Evolutionary conservation across 2,113 vertebrate genomes (phyloP), one percentile per base, ranked within the genome.

Genomic region (Collichthys lucidus): DNA sequence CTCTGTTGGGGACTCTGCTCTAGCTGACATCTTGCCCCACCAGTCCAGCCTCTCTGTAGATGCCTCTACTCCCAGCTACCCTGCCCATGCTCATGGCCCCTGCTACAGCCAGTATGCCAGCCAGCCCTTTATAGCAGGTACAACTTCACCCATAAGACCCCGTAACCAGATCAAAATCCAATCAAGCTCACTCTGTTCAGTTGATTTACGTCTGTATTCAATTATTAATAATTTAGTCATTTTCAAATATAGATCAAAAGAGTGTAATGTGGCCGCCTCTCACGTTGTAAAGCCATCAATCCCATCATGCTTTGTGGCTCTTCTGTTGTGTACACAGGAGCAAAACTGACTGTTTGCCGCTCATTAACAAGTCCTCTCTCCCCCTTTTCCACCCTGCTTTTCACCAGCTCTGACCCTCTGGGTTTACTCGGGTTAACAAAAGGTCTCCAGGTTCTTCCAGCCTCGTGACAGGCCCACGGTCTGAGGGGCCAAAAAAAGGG

Each of bases 91-190:
- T 94, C 95, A 95, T 86, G 95, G 95, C 89, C 92, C 94, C 94
- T 93, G 94, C 94, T 96, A 96, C 95, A 94, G 95, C 95, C 96
- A 96, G 89, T 96, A 95, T 95, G 93, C 96, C 94, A 96, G 95
- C 96, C 96, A 96, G 93, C 95, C 94, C 87, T 94, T 96, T 93
- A 95, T 96, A 96, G 96, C 96, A 97, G 96, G 96, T 96, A 96
- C 95, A 92, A 85, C 86, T 82, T 87, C 74, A 86, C 65, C 76
- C 46, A 63, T 61, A 72, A 80, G 82, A 75, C 83, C 81, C 67
- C n/a, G 3, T 44, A 68, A 70, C 56, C 47, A 50, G 22, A 81
- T 66, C 62, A 60, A 67, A 63, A 79, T 53, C 67, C 24, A 86
- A 55, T 52, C 65, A 59, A 47, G 49, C 44, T 87, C 16, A 46